A percentile compares a stretch with the other conserved stretches of the same genome.
Conservation (phyloP, 2,888 invertebrate species). For the Lathronympha strigana region DNA sequence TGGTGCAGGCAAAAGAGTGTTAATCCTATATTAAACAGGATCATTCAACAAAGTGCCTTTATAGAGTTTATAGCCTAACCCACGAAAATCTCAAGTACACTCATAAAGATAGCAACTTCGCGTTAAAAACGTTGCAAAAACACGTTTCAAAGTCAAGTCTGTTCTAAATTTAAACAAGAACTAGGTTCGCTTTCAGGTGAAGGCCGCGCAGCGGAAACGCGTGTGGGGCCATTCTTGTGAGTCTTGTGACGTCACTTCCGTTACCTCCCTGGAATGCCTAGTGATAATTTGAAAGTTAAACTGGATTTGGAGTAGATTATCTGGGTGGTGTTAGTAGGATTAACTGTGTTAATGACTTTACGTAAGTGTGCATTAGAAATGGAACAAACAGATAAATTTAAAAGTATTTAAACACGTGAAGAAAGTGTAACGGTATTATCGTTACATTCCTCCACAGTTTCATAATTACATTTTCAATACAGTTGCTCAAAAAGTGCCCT, state of each 20-base stretch:
- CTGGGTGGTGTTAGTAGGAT: constrained; percentile 31
- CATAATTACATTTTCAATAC: neutral
- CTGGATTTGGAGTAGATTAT: constrained; percentile 60
- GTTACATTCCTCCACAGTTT: neutral
- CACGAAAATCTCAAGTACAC: constrained; percentile 13
- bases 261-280: constrained; percentile 54
- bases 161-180: constrained; percentile 40
- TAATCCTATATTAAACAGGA: neutral
- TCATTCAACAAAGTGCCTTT: constrained; percentile 2
- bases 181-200: constrained; percentile 65
- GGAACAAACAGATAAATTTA: constrained; percentile 25
- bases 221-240: constrained; percentile 60
- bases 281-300: constrained; percentile 65
- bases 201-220: constrained; percentile 72
- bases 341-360: constrained; percentile 36
- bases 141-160: constrained; percentile 35
- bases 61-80: neutral
- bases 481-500: no score
- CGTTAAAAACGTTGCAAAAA: constrained; percentile 35
- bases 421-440: neutral
- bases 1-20: neutral
- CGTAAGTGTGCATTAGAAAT: constrained; percentile 24
- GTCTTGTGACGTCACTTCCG: constrained; percentile 72
- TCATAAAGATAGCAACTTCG: constrained; percentile 11
- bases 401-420: constrained; percentile 12